Conservation (phyloP, 53 echinoderm and acorn worm genomes). For the Stichopus horrens region DNA sequence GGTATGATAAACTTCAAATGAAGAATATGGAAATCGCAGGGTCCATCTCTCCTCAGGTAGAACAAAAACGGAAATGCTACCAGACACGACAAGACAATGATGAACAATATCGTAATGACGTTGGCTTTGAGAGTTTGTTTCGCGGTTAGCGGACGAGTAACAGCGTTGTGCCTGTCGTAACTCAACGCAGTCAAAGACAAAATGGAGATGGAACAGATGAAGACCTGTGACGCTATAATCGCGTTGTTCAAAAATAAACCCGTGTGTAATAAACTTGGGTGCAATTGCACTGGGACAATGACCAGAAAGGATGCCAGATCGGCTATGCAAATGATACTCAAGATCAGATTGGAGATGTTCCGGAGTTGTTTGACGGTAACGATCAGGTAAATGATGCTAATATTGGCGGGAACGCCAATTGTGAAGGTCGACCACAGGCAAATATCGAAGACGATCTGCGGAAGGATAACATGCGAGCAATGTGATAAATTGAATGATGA, state of each 20-base stretch:
- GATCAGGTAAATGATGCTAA: constrained; percentile 11
- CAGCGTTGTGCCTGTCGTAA: constrained; percentile 20
- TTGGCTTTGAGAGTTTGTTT: constrained; percentile 8
- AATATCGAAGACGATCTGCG: background rate
- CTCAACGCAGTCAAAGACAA: constrained; percentile 6
- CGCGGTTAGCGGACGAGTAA: background rate
- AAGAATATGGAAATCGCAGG: background rate
- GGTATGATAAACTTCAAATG: background rate
- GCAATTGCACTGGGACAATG: background rate
- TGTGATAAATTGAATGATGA: too few species aligned
- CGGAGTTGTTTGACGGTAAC: constrained; percentile 20
- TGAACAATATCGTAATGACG: background rate
- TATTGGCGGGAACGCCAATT: background rate
- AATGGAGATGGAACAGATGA: constrained; percentile 16
- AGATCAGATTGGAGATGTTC: constrained; percentile 8
- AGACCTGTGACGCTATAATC: background rate
- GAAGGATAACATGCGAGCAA: too few species aligned
- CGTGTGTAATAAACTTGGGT: background rate
- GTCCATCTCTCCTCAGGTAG: background rate
- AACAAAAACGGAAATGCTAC: background rate
- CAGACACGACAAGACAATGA: background rate
- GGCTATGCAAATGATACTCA: background rate
- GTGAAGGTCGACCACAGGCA: background rate
- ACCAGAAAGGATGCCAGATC: background rate
- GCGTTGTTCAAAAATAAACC: background rate